These are phyloP conservation scores for Rousettus leschenaultii DNA, from an alignment of 2,113 vertebrate species.

Conservation along the genomic window DNA sequence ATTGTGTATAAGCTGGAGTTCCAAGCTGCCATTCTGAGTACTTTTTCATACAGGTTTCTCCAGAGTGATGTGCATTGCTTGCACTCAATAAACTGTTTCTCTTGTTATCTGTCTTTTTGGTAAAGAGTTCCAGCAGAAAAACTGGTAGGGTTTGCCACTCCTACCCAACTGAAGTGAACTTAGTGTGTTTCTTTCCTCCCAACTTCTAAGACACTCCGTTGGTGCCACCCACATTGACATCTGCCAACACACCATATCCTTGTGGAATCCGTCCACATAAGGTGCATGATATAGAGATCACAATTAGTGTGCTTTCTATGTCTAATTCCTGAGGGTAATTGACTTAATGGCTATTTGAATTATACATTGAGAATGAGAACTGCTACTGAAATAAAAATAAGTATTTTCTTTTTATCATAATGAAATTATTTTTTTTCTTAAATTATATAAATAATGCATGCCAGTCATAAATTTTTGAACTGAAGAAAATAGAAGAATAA, in stretches of 20 bases:
- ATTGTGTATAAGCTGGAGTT: background rate
- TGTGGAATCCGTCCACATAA: background rate
- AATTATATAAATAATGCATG: background rate
- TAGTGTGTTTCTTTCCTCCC: background rate
- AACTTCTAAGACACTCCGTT: background rate
- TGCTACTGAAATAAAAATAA: background rate
- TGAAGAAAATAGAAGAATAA: background rate
- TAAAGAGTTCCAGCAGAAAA: background rate
- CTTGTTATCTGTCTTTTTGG: background rate
- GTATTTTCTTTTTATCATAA: background rate
- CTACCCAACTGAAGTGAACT: background rate
- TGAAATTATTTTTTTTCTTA: background rate
- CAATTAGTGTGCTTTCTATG: background rate
- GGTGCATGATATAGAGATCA: background rate
- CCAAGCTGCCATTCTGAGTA: background rate
- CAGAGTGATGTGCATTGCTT: fast-evolving
- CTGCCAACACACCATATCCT: background rate
- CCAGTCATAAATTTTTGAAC: background rate
- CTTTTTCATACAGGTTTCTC: background rate
- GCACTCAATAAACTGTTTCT: background rate
- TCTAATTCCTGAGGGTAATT: background rate
- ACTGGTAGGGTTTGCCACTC: background rate
- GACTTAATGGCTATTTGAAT: background rate
- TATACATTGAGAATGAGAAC: background rate
- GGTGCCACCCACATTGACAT: background rate